phyloP scores from a whole-genome alignment of 2,113 vertebrate genomes.

The Sorex fumeus region DNA sequence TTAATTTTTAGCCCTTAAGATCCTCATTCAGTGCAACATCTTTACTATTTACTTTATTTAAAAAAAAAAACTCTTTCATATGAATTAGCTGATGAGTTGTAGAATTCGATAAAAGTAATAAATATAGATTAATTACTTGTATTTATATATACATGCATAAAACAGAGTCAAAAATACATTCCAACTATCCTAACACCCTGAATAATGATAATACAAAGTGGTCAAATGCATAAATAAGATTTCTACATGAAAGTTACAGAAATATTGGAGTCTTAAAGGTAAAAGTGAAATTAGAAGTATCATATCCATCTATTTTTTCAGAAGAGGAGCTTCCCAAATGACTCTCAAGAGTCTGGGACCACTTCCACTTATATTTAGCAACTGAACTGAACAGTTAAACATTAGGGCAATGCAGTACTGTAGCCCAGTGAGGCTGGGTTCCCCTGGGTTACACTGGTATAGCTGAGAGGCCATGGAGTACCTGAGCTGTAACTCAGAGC shows the following conservation, averaged over 20 bases:
- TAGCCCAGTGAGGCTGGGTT: no score
- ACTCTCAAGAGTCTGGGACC: no score
- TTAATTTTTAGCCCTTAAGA: constrained; percentile 13
- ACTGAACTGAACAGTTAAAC: no score
- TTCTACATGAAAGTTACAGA: background rate
- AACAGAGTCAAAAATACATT: background rate
- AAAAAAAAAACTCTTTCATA: no score
- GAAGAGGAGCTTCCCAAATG: no score
- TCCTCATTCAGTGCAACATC: background rate
- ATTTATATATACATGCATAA: background rate
- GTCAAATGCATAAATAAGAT: background rate
- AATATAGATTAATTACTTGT: background rate
- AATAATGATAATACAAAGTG: background rate
- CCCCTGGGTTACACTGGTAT: no score
- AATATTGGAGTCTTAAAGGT: background rate
- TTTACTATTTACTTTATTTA: background rate
- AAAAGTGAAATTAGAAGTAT: background rate
- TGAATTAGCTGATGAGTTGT: background rate
- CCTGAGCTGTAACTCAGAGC: no score
- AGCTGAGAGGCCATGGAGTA: no score
- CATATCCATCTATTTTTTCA: background rate
- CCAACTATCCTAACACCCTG: background rate
- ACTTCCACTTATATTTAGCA: no score
- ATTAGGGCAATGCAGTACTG: no score
- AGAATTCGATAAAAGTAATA: background rate